Evolutionary conservation across 35 echinoderm and acorn worm genomes (phyloP), one percentile per base, ranked within the genome.

Genomic region (Heliocidaris erythrogramma): DNA sequence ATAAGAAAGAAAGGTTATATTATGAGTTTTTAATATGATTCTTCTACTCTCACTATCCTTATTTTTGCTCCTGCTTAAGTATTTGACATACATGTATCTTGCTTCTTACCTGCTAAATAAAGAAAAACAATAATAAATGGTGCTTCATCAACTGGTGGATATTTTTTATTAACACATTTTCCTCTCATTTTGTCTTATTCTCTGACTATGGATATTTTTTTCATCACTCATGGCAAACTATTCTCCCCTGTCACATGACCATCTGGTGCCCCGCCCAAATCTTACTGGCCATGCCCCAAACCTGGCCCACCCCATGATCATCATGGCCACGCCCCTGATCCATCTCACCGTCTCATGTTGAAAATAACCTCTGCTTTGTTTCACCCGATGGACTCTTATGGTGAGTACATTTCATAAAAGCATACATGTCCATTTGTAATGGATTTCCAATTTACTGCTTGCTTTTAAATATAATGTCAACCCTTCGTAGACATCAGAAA

Each of bases 391-490:
- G 0, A 78, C 27, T 27, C 65, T 78, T 42, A 89, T 9, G 87
- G 87, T 89, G 87, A 89, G 87, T 89, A 89, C 17, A n/a, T 78
- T 78, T 78, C 65, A 78, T 78, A 18, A 78, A 24, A 78, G 65
- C 65, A 7, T 27, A 21, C 18, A 27, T 4, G 65, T 78, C 5
- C 65, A n/a, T 78, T 78, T 5, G 65, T 78, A 56, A 56, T 56
- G 52, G 10, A 13, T 56, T 56, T 56, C 11, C 52, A 56, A 10
- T 56, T 56, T 13, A 56, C 52, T 56, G 14, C 13, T 42, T 10
- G 52, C 52, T 56, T 10, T 56, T 14, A 56, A 56, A 13, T 2
- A 56, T 13, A 56, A 56, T 56, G 9, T 56, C 1, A 56, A 14
- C 10, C 52, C 3, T 42, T 42, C 35, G 0, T 42, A 42, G 35